phyloP scores from a whole-genome alignment of 1,140 invertebrate genomes.

The Oppia nitens region DNA sequence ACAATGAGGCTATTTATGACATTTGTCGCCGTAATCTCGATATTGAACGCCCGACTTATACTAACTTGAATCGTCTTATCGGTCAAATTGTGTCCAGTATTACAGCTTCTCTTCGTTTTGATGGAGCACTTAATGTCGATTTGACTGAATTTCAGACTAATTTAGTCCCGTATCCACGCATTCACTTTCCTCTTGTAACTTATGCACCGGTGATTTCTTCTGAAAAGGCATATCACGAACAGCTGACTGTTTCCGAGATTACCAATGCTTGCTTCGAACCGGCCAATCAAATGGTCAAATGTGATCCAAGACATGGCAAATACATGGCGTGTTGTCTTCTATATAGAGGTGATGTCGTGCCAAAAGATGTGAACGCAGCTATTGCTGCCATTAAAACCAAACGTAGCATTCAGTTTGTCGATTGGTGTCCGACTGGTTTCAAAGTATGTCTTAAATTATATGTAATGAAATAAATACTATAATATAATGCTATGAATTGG shows the following conservation, averaged over 20 bases:
- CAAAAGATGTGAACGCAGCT: conserved; percentile 61
- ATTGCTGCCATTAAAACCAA: conserved; percentile 71
- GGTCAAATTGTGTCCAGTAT: conserved; percentile 41
- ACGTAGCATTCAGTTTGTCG: conserved; percentile 41
- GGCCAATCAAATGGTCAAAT: conserved; percentile 65
- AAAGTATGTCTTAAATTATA: conserved; percentile 15
- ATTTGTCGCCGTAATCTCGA: conserved; percentile 44
- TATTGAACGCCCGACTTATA: conserved; percentile 42
- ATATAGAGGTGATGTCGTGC: conserved; percentile 55
- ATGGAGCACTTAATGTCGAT: conserved; percentile 50
- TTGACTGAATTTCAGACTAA: conserved; percentile 51
- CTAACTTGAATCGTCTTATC: conserved; percentile 36
- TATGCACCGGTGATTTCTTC: conserved; percentile 68
- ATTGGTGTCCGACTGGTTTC: conserved; percentile 30
- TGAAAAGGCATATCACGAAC: conserved; percentile 67
- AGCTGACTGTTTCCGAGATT: conserved; percentile 55
- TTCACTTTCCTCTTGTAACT: conserved; percentile 51
- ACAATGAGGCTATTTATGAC: conserved; percentile 55
- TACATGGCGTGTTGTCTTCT: conserved; percentile 50
- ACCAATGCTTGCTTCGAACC: conserved; percentile 65
- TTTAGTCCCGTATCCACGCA: conserved; percentile 44
- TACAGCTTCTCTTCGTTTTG: conserved; percentile 47
- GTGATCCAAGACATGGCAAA: conserved; percentile 33
- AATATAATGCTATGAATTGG: not conserved
- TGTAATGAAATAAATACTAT: too few species aligned